These are phyloP conservation scores for Pseudomyrmex flavicornis DNA, from an alignment of 1,140 invertebrate species.

Conservation along the genomic window DNA sequence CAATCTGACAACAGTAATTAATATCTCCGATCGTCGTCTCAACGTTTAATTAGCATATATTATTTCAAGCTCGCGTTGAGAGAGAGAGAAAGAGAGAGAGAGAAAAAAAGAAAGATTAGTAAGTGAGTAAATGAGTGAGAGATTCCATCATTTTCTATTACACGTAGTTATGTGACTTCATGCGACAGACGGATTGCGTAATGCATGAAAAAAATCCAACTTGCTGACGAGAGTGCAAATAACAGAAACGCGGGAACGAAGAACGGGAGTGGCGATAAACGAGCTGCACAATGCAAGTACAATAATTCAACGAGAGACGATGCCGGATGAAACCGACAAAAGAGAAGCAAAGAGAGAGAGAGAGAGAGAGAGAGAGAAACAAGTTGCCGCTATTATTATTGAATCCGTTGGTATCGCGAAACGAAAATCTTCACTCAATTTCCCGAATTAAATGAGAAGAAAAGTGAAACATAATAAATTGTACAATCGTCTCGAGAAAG, in stretches of 20 bases:
- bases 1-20: conserved; percentile 29
- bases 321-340: conserved; percentile 1
- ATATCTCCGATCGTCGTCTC: background rate
- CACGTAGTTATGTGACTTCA: background rate
- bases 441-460: conserved; percentile 47
- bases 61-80: too few species aligned
- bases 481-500: background rate
- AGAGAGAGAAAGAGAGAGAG: too few species aligned
- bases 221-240: conserved; percentile 44
- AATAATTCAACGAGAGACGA: conserved; percentile 61
- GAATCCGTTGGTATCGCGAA: conserved; percentile 49
- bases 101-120: too few species aligned
- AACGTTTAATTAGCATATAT: conserved; percentile 28
- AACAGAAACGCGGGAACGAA: conserved; percentile 55
- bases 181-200: conserved; percentile 38
- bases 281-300: conserved; percentile 43
- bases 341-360: background rate
- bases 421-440: conserved; percentile 67
- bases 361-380: background rate
- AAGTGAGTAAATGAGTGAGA: too few species aligned
- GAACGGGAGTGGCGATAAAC: conserved; percentile 47
- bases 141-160: conserved; percentile 17
- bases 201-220: conserved; percentile 26
- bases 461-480: conserved; percentile 65
- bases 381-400: conserved; percentile 60